Conservation (phyloP, 2,888 invertebrate genomes). For the Cerastoderma edule region DNA sequence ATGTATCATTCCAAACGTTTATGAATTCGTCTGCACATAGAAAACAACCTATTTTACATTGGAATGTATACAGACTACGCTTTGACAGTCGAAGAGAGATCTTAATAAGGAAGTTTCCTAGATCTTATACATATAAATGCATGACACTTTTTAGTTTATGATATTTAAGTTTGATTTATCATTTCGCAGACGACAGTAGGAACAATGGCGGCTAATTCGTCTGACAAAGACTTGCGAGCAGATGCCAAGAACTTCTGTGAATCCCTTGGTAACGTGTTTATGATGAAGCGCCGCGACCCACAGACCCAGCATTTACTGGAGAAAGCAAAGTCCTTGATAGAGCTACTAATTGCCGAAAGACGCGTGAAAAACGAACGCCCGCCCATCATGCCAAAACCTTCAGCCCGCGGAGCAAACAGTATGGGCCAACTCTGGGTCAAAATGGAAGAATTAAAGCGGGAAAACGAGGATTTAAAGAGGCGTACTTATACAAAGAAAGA, state of each 20-base stretch:
- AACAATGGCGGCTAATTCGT: slow-evolving; percentile 41
- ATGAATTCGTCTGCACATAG: too few relatives aligned
- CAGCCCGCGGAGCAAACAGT: slow-evolving; percentile 56
- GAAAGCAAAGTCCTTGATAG: slow-evolving; percentile 73
- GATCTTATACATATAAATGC: too few relatives aligned
- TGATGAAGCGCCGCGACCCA: slow-evolving; percentile 76
- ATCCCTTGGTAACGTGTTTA: slow-evolving; percentile 75
- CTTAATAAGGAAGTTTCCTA: too few relatives aligned
- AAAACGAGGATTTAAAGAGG: slow-evolving; percentile 75
- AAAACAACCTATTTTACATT: too few relatives aligned
- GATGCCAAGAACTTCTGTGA: slow-evolving; percentile 78
- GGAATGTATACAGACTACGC: too few relatives aligned
- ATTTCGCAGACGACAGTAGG: too few relatives aligned
- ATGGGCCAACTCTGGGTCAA: slow-evolving; percentile 81
- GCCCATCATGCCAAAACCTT: slow-evolving; percentile 53
- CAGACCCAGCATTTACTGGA: slow-evolving; percentile 76
- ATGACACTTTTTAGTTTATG: too few relatives aligned
- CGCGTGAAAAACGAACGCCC: slow-evolving; percentile 56
- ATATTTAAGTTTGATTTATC: too few relatives aligned
- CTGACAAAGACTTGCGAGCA: slow-evolving; percentile 70
- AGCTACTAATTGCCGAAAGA: slow-evolving; percentile 65
- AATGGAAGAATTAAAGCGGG: slow-evolving; percentile 78
- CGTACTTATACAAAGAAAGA: slow-evolving; percentile 64
- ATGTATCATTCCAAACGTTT: too few relatives aligned
- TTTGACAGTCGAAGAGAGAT: too few relatives aligned